These are phyloP conservation scores for Simalia tracyae DNA, from an alignment of 2,797 vertebrate species.

Conservation along the genomic window DNA sequence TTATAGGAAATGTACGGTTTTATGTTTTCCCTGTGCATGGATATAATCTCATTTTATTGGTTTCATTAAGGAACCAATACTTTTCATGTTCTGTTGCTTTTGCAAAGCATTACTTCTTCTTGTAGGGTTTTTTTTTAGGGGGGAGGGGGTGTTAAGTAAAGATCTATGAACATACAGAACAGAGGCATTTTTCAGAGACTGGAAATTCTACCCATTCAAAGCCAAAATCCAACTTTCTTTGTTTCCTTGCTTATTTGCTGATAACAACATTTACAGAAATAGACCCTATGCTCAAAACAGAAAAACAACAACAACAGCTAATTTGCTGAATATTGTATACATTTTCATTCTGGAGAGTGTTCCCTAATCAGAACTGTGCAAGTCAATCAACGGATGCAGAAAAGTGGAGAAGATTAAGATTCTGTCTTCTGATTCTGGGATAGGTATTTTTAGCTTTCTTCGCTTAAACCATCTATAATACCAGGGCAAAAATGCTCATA, in stretches of 20 bases:
- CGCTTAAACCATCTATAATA: neutral
- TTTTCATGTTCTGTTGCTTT: constrained; percentile 30
- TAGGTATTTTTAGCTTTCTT: neutral
- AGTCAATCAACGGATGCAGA: neutral
- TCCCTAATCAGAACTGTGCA: neutral
- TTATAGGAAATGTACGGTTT: neutral
- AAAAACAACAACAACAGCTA: neutral
- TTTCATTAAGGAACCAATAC: neutral
- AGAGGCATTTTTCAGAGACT: constrained; percentile 38
- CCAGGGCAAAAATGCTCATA: neutral
- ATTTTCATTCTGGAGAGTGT: neutral
- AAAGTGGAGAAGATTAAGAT: neutral
- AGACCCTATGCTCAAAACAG: neutral
- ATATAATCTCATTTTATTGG: neutral
- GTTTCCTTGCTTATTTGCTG: neutral
- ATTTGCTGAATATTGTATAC: neutral
- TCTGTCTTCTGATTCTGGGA: neutral
- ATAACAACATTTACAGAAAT: neutral
- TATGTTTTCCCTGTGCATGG: neutral
- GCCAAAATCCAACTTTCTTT: neutral
- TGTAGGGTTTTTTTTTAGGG: neutral
- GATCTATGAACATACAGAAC: constrained; percentile 31
- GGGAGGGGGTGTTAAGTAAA: constrained; percentile 13
- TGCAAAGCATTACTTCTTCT: constrained; percentile 35
- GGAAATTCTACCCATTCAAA: constrained; percentile 14